Conservation (phyloP, 1,140 invertebrate genomes). For the Pemphigus obesinymphae region DNA sequence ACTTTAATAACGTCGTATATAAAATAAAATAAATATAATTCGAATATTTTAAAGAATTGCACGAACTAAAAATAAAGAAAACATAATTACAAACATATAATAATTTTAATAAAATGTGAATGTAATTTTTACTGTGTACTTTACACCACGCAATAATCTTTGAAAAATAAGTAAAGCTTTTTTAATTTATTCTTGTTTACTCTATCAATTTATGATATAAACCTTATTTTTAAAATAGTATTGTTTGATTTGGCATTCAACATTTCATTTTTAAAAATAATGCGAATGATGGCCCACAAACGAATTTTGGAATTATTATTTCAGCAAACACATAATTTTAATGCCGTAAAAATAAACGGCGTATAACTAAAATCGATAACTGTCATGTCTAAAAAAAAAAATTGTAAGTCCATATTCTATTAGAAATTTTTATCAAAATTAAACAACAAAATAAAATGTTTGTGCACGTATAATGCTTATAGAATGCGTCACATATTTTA, state of each 20-base stretch:
- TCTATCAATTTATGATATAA: neutral
- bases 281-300: too few species aligned
- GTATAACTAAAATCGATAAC: too few species aligned
- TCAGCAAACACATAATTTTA: neutral
- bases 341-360: neutral
- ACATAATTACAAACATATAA: neutral
- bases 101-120: neutral
- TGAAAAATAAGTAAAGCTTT: neutral
- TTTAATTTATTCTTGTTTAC: neutral
- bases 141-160: neutral
- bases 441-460: too few species aligned
- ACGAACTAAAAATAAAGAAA: neutral
- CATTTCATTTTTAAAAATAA: neutral
- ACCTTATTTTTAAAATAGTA: neutral
- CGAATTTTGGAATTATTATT: neutral
- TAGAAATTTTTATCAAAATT: too few species aligned
- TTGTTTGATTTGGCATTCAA: neutral
- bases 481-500: too few species aligned
- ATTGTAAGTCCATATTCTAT: too few species aligned
- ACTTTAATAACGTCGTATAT: too few species aligned
- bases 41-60: neutral
- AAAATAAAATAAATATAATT: neutral
- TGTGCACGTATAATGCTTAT: too few species aligned
- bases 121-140: neutral
- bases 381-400: too few species aligned